Percentiles rank a stretch among this genome's conserved stretches.
Evolutionary conservation across 1,140 invertebrate genomes (phyloP).

Genomic region (Drosophila bipectinata): DNA sequence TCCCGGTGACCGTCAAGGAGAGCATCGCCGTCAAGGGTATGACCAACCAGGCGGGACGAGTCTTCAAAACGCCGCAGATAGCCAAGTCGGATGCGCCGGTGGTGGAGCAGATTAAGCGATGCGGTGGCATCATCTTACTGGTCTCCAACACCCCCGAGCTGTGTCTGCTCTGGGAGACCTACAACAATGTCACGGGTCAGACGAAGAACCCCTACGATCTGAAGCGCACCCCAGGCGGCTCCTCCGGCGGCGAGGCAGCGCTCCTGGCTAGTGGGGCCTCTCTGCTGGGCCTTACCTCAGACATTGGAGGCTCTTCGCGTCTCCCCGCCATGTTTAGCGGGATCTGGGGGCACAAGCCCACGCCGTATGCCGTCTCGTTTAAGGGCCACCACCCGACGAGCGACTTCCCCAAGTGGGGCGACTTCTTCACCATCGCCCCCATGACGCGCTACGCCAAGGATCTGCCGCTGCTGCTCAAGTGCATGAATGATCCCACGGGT

Average conservation of each 20-base stretch:
- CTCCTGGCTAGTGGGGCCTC: slow-evolving; percentile 90
- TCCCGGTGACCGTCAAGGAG: slow-evolving; percentile 89
- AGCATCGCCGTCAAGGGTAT: slow-evolving; percentile 87
- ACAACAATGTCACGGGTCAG: slow-evolving; percentile 93
- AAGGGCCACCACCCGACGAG: slow-evolving; percentile 86
- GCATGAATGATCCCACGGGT: slow-evolving; percentile 86
- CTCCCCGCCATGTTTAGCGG: slow-evolving; percentile 94
- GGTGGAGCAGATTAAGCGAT: slow-evolving; percentile 87
- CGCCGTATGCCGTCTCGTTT: slow-evolving; percentile 86
- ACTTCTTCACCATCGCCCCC: slow-evolving; percentile 90
- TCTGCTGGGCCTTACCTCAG: slow-evolving; percentile 91
- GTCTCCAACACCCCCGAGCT: slow-evolving; percentile 96
- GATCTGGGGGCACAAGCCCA: slow-evolving; percentile 93
- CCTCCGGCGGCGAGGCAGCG: slow-evolving; percentile 90
- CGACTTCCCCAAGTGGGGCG: slow-evolving; percentile 85
- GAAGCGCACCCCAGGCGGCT: slow-evolving; percentile 89
- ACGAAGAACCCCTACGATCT: slow-evolving; percentile 96
- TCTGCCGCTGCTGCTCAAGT: slow-evolving; percentile 89
- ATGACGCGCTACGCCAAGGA: slow-evolving; percentile 94
- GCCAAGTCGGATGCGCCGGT: slow-evolving; percentile 89
- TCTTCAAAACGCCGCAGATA: slow-evolving; percentile 85
- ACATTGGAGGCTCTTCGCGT: slow-evolving; percentile 93
- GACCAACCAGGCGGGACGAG: slow-evolving; percentile 86
- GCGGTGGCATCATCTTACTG: slow-evolving; percentile 93
- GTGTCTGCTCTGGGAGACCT: slow-evolving; percentile 95